Evolutionary conservation across 2,888 invertebrate species (phyloP).

Genomic region (Alloplasta piceator): DNA sequence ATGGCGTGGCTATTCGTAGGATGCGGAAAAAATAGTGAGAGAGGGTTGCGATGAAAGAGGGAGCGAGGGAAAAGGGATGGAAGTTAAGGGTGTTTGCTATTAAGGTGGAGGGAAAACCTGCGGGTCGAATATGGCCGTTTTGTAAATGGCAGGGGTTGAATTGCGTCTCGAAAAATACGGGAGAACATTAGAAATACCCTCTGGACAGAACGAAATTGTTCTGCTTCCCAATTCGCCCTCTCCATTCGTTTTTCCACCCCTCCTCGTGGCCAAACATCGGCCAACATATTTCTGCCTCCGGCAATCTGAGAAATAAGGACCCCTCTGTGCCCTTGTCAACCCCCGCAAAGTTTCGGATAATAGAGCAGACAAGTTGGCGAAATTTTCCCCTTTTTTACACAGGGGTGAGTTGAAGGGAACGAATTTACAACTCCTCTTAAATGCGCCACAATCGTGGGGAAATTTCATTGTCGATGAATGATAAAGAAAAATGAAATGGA

Average conservation of each 20-base stretch:
- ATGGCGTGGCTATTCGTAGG: conserved; percentile 12
- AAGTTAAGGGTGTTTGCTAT: conserved; percentile 13
- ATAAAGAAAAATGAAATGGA: too few relatives aligned
- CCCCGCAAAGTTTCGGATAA: conserved; percentile 39
- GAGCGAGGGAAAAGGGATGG: neutral
- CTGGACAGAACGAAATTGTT: conserved; percentile 53
- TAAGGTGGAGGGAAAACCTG: neutral
- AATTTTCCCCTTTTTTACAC: neutral
- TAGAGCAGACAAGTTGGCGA: neutral
- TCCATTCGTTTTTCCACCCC: neutral
- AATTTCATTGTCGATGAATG: conserved; percentile 1
- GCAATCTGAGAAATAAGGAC: conserved; percentile 44
- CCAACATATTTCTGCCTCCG: conserved; percentile 49
- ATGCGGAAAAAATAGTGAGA: conserved; percentile 6
- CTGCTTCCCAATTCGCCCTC: neutral
- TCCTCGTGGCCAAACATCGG: conserved; percentile 30
- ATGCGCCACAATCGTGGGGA: neutral
- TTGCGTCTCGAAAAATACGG: conserved; percentile 58
- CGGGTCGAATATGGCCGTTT: conserved; percentile 17
- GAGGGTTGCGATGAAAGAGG: neutral
- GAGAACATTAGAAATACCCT: conserved; percentile 71
- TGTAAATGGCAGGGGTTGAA: conserved; percentile 37
- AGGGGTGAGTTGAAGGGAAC: neutral
- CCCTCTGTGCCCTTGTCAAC: too few relatives aligned
- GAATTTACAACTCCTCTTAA: neutral